Base-by-base conservation (phyloP, 2,797 vertebrate species). In the Trachops cirrhosus region DNA sequence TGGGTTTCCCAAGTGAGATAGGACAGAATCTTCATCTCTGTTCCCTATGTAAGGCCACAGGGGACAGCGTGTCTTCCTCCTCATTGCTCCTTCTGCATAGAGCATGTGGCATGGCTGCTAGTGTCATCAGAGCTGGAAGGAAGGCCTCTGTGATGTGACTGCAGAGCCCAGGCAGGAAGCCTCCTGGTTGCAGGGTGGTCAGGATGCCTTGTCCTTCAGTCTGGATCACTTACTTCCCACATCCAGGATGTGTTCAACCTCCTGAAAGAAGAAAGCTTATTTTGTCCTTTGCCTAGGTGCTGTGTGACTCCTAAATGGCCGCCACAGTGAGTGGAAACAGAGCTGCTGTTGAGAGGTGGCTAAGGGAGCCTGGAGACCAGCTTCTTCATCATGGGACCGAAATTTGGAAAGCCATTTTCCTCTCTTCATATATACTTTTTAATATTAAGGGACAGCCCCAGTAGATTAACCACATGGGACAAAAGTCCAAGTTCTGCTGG, bases 1-100 rank as follows among this genome's bases (percentile, higher is more conserved):
- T 78, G 64, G 22, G 50, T 79, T 86, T 92, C n/a, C 62, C 71
- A 70, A 75, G 73, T 68, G 29, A 50, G 18, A 39, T 3, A 68
- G 26, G 70, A 54, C 14, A 14, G 54, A 34, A 16, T 37, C 52
- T 39, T 94, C 29, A 41, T 52, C 75, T 93, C 59, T 79, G 70
- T 41, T 97, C 93, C 97, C 96, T 93, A 88, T 3, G 21, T 32
- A 71, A 44, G n/a, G 3, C 26, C 46, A 12, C 18, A 64, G 24
- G 39, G 32, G 50, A 16, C 39, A 54, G n/a, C 12, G 6, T 44
- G 5, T 77, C 34, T 79, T 59, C 37, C 52, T 67, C n/a, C 11
- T 80, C 32, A 2, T 39, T 70, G 70, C 22, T 84, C 39, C 57
- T 85, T 48, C 41, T 50, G 12, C 16, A 41, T 11, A 15, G 44